Evolutionary conservation across 2,888 invertebrate genomes (phyloP), one percentile per base, ranked within the genome.

Genomic region (Cylindroiulus punctatus): DNA sequence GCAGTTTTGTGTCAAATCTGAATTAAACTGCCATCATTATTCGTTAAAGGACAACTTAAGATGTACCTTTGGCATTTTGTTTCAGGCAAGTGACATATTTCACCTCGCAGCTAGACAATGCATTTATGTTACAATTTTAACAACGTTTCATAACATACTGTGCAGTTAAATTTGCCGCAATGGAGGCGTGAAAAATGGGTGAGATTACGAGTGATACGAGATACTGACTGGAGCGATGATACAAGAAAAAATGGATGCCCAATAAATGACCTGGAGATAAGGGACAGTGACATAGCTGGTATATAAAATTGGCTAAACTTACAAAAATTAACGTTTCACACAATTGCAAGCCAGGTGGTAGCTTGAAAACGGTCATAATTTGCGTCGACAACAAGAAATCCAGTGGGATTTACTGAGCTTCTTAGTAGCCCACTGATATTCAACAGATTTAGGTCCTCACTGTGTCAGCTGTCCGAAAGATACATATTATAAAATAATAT

Each of bases 201-300:
- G 17, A 32, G 14, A 30, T 14, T 30, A 30, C 14, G 30, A 32
- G 76, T 76, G 76, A 76, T 76, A 76, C 17, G 76, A 76, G 76
- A 30, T 30, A 76, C 76, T 30, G 76, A 76, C 26, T 65, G 26
- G 14, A 76, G 76, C 1, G 65, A 65, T 65, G 65, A 76, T 76
- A 32, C 17, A 76, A 76, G 32, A 17, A 17, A 76, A 76, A 76
- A 32, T 76, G 76, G 30, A 76, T 76, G 14, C 76, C 76, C 76
- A 76, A 26, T 76, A 76, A 76, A 76, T 76, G 76, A 76, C 17
- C 14, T 17, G 2, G 30, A 76, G 76, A 26, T 30, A 65, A 76
- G 76, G 76, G 76, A 32, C 30, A 32, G 30, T 76, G 76, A 76
- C 30, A 30, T 76, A 76, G 76, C 76, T 30, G 76, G 76, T 76